Percentiles rank a stretch among this genome's conserved stretches.
Evolutionary conservation across 2,888 invertebrate genomes (phyloP).

Genomic region (Hipparchia semele): DNA sequence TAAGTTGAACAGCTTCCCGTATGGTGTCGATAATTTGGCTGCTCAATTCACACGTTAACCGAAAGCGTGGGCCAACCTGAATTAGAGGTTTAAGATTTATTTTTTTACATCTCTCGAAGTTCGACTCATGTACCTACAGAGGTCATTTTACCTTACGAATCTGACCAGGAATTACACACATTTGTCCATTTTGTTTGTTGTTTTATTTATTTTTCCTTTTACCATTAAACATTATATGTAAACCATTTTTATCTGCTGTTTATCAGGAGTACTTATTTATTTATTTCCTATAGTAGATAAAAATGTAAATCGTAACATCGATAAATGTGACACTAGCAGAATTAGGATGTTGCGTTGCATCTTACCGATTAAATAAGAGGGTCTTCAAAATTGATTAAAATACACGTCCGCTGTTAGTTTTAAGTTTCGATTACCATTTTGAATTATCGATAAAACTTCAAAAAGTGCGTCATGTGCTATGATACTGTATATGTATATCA

Average conservation of each 20-base stretch:
- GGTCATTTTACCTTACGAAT: constrained; percentile 44
- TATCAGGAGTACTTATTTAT: neutral
- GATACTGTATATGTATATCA: too few species aligned
- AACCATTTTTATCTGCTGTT: neutral
- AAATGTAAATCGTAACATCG: too few species aligned
- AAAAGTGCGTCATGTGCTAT: too few species aligned
- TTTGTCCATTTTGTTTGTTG: constrained; percentile 43
- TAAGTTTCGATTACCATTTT: too few species aligned
- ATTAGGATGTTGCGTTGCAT: too few species aligned
- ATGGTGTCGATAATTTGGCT: neutral
- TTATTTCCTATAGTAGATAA: neutral
- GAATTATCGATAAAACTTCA: too few species aligned
- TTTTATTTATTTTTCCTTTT: constrained; percentile 48
- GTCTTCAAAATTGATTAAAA: too few species aligned
- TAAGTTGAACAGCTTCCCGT: neutral
- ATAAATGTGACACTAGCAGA: too few species aligned
- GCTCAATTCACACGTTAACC: neutral
- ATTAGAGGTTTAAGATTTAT: constrained; percentile 42
- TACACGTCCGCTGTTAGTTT: too few species aligned
- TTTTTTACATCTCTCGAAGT: constrained; percentile 47
- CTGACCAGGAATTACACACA: constrained; percentile 55
- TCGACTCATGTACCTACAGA: constrained; percentile 53
- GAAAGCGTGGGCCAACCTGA: neutral
- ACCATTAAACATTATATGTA: neutral
- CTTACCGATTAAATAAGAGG: too few species aligned